These are phyloP conservation scores for Drosophila funebris DNA, from an alignment of 1,140 invertebrate genomes.

Conservation along the genomic window DNA sequence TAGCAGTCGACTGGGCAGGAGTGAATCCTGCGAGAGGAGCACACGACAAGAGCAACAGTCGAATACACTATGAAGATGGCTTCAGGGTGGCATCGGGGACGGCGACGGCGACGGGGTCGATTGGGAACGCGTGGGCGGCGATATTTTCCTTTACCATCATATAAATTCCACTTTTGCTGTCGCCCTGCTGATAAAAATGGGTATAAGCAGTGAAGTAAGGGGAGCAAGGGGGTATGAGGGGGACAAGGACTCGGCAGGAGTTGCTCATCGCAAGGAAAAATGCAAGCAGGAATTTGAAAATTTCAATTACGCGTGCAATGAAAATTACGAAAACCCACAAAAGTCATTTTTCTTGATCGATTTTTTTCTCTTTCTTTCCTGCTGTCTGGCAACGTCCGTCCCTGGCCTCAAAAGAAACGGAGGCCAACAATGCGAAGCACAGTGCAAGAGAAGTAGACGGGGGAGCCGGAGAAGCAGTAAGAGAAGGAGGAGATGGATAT, in stretches of 20 bases:
- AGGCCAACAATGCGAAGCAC: constrained; percentile 65
- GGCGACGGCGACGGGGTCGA: not conserved
- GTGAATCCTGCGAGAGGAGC: constrained; percentile 11
- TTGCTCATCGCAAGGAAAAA: constrained; percentile 44
- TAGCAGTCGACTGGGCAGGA: not conserved
- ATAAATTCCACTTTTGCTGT: constrained; percentile 66
- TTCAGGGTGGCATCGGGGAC: not conserved
- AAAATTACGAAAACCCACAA: constrained; percentile 82
- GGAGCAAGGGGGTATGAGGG: not conserved
- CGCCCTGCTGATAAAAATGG: constrained; percentile 58
- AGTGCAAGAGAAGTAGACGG: not conserved
- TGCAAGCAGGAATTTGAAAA: constrained; percentile 82
- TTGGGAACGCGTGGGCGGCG: constrained; percentile 7
- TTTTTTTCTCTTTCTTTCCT: constrained; percentile 50
- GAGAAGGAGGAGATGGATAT: not conserved
- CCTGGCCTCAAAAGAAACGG: constrained; percentile 71
- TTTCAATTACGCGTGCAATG: constrained; percentile 82
- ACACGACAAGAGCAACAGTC: not conserved
- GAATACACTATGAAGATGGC: not conserved
- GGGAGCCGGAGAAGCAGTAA: not conserved
- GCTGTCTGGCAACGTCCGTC: not conserved
- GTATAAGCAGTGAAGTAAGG: too few species aligned
- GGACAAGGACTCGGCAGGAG: not conserved
- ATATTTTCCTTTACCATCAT: constrained; percentile 77
- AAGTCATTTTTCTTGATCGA: constrained; percentile 82